These are phyloP conservation scores for Drosophila borealis DNA, from an alignment of 2,888 invertebrate species.

Conservation along the genomic window DNA sequence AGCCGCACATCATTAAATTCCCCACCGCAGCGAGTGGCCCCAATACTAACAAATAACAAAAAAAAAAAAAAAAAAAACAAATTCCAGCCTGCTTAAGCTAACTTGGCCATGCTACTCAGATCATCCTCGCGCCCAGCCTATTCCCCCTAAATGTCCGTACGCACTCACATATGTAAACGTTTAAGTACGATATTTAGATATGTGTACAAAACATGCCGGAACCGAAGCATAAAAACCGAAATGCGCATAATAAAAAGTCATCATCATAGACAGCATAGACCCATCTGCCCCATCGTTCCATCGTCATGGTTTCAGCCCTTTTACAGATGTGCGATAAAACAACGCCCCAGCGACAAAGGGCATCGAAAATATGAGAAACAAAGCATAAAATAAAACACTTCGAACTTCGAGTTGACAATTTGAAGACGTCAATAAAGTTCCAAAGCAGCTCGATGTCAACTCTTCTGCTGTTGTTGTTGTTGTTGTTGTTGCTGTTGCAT, in stretches of 20 bases:
- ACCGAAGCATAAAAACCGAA: constrained; percentile 75
- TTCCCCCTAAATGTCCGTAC: background rate
- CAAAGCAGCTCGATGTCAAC: constrained; percentile 56
- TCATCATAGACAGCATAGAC: constrained; percentile 58
- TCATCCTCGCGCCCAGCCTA: constrained; percentile 27
- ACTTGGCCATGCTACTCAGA: constrained; percentile 28
- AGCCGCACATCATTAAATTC: constrained; percentile 71
- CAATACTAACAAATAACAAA: too few species aligned
- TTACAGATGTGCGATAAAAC: constrained; percentile 77
- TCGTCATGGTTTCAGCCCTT: constrained; percentile 61
- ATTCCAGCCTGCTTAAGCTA: constrained; percentile 21
- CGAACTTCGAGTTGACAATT: constrained; percentile 74
- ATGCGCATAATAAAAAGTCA: constrained; percentile 77
- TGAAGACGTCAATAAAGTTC: constrained; percentile 77
- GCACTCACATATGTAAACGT: constrained; percentile 69
- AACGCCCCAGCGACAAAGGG: constrained; percentile 55
- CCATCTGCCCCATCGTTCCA: constrained; percentile 13
- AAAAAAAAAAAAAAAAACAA: background rate
- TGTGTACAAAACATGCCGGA: constrained; percentile 76
- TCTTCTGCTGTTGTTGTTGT: constrained; percentile 24
- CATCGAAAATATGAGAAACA: constrained; percentile 75
- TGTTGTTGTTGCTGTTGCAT: constrained; percentile 26
- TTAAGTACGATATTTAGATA: constrained; percentile 77
- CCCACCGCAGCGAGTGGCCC: constrained; percentile 8
- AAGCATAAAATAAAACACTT: constrained; percentile 78